These are phyloP conservation scores for Macrostomum cliftonense DNA, from an alignment of 2,888 invertebrate species.

Conservation along the genomic window DNA sequence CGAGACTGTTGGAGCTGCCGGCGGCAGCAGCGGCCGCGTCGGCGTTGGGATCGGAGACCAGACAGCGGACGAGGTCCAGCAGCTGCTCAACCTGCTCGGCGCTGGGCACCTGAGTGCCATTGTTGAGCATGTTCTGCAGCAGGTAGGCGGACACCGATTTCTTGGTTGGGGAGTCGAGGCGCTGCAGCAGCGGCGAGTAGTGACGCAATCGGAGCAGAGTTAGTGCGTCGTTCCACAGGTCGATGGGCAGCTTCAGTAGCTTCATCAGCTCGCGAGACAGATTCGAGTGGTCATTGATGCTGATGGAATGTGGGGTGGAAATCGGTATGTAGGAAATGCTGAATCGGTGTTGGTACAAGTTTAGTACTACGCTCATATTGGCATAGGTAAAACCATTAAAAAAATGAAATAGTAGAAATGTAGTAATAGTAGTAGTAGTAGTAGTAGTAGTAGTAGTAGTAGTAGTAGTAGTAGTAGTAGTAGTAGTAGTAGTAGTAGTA, in stretches of 20 bases:
- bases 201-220: constrained; percentile 66
- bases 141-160: constrained; percentile 69
- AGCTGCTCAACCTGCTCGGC: constrained; percentile 54
- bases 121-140: constrained; percentile 69
- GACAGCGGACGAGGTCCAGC: neutral
- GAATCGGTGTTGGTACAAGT: no score
- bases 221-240: constrained; percentile 75
- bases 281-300: constrained; percentile 55
- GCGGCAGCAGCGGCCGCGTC: neutral
- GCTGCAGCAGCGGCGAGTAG: constrained; percentile 64
- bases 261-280: constrained; percentile 81
- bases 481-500: constrained; percentile 8
- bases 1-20: constrained; percentile 4
- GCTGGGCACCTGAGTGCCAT: constrained; percentile 64
- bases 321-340: no score
- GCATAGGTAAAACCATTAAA: no score
- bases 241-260: constrained; percentile 76
- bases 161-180: constrained; percentile 62
- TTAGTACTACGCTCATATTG: no score
- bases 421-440: no score
- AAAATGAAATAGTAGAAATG: no score
- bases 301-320: constrained; percentile 24
- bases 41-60: neutral
- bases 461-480: constrained; percentile 5
- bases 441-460: constrained; percentile 4